Evolutionary conservation across 23 tunicate species (phyloP).

Genomic region (Phallusia fumigata): DNA sequence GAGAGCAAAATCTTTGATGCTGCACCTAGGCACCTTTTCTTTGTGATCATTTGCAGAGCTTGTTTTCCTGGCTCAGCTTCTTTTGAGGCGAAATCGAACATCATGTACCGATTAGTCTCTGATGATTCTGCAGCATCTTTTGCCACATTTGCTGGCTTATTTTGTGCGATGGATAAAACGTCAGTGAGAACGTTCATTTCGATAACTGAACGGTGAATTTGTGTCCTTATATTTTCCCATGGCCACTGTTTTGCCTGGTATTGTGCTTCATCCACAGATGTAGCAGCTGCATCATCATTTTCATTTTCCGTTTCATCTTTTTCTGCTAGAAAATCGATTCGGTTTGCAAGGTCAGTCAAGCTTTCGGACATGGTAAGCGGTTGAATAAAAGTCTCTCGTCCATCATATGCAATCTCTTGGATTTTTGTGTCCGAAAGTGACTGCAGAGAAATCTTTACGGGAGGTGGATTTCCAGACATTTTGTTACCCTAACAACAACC

Average conservation of each 20-base stretch:
- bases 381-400: conserved; percentile 77
- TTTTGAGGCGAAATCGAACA: conserved; percentile 63
- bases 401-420: conserved; percentile 83
- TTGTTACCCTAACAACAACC: not conserved
- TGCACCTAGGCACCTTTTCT: conserved; percentile 61
- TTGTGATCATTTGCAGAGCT: conserved; percentile 52
- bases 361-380: conserved; percentile 82
- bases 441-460: conserved; percentile 72
- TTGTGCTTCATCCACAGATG: conserved; percentile 30
- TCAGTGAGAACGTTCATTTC: conserved; percentile 92
- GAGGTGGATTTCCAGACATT: conserved; percentile 24
- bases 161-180: conserved; percentile 82
- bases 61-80: conserved; percentile 50
- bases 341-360: conserved; percentile 75
- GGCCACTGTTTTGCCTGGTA: conserved; percentile 34
- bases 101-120: conserved; percentile 66
- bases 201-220: conserved; percentile 61
- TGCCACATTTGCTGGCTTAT: conserved; percentile 29
- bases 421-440: conserved; percentile 72
- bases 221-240: conserved; percentile 68
- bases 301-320: conserved; percentile 33
- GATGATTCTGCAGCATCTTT: conserved; percentile 30
- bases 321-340: conserved; percentile 70
- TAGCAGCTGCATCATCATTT: conserved; percentile 23
- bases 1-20: conserved; percentile 66